A percentile compares a stretch with the other conserved stretches of the same genome.
Conservation (phyloP, 1,140 invertebrate species). For the Temnothorax longispinosus region DNA sequence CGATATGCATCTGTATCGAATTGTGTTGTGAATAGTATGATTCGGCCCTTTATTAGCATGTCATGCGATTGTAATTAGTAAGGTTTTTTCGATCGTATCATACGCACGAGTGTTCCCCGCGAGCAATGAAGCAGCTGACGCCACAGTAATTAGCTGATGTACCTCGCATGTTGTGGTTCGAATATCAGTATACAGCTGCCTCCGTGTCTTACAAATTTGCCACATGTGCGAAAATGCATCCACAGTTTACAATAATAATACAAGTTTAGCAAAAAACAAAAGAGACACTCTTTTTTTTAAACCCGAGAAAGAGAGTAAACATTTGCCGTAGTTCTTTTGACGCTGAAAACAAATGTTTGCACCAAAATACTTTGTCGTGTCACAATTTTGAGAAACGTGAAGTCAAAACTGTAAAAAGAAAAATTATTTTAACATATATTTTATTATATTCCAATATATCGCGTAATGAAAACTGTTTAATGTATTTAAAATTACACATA, state of each 20-base stretch:
- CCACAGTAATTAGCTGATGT: constrained; percentile 56
- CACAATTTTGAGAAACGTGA: not conserved
- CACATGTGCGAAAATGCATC: not conserved
- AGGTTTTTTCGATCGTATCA: constrained; percentile 33
- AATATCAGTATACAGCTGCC: constrained; percentile 15
- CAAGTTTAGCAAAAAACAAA: not conserved
- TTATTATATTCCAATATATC: not conserved
- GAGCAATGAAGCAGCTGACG: constrained; percentile 50
- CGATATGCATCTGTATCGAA: constrained; percentile 5
- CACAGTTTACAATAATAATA: not conserved
- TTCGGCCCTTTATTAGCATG: constrained; percentile 47
- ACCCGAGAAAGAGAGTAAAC: not conserved
- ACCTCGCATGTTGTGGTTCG: constrained; percentile 36
- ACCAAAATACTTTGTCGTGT: not conserved
- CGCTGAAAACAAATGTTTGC: not conserved
- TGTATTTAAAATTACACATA: not conserved
- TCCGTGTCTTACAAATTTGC: constrained; percentile 44
- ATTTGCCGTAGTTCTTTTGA: not conserved
- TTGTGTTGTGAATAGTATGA: constrained; percentile 15
- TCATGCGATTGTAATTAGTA: constrained; percentile 46
- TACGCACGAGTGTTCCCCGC: constrained; percentile 25
- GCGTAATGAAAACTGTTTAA: not conserved
- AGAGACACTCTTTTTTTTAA: not conserved
- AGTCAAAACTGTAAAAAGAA: not conserved
- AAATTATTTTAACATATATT: not conserved